Percentiles rank a stretch among this genome's conserved stretches.
Conservation (phyloP, 2,113 vertebrate species). For the Hippolais icterina region DNA sequence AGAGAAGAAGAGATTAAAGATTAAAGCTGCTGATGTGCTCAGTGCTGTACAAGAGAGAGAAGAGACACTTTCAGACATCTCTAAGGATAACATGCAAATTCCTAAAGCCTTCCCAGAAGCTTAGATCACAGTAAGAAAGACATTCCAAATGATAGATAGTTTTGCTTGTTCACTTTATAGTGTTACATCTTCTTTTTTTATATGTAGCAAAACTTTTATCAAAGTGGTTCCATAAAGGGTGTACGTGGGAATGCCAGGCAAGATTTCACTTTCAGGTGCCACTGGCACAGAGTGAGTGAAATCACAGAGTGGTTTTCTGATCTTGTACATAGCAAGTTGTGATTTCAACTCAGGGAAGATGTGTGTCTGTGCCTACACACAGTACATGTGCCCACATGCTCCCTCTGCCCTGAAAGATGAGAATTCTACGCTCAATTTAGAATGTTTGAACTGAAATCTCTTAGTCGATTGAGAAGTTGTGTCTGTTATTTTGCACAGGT, state of each 20-base stretch:
- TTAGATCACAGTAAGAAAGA: constrained; percentile 37
- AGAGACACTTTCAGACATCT: constrained; percentile 31
- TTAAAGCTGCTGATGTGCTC: constrained; percentile 30
- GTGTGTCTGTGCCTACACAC: background rate
- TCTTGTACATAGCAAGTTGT: background rate
- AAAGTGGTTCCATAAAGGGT: background rate
- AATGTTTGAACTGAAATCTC: background rate
- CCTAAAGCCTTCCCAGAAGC: constrained; percentile 47
- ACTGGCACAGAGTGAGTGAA: background rate
- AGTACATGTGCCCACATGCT: rapidly evolving
- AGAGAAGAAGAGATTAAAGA: constrained; percentile 49
- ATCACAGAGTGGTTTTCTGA: background rate
- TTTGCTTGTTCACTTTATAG: constrained; percentile 29
- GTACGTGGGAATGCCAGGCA: background rate
- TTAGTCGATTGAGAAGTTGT: background rate
- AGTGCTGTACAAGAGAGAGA: background rate
- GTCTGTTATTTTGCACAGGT: background rate
- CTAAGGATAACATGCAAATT: constrained; percentile 58
- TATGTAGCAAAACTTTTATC: constrained; percentile 9
- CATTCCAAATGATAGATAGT: background rate
- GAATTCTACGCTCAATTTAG: background rate
- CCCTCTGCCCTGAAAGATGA: background rate
- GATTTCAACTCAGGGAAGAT: background rate
- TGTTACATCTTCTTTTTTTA: background rate
- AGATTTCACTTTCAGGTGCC: background rate